Evolutionary conservation across 1,140 invertebrate species (phyloP), one percentile per base, ranked within the genome.

Genomic region (Anadara kagoshimensis): DNA sequence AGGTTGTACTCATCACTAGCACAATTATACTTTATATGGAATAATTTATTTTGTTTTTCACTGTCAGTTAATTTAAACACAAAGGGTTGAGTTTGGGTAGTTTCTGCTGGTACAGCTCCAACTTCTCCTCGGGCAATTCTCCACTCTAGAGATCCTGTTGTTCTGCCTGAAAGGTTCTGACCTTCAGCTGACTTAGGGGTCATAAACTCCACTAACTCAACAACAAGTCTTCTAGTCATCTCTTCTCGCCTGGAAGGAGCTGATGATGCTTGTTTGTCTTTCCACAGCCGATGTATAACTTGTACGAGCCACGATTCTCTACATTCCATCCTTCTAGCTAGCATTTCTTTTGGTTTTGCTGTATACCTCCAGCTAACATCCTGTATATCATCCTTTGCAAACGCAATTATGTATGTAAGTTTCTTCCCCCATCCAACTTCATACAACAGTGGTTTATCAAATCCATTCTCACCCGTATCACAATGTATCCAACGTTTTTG

Each of bases 301-400:
- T 81, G 69, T 1, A 90, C 79, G 11, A 94, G 84, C 84, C 93
- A 93, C 0, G 82, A 76, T 90, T 97, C 95, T 0, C 89, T 76
- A 80, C 93, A 94, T 41, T 89, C 78, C 24, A 78, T 91, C 85
- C 93, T 89, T 68, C 93, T 87, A 43, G 57, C 36, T 22, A 83
- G 59, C 3, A 89, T 56, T 57, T 86, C 86, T 10, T 93, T 59
- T 72, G 90, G 94, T 69, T 97, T 89, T 43, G 89, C 90, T 0
- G 94, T 93, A 86, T 99, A 99, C 66, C 97, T 90, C 97, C 97
- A 99, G 0, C 97, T 98, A 2, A 99, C 97, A 90, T 99, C 98
- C 84, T 96, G 95, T 41, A 98, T 90, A 85, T 99, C 97, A 85
- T 98, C 95, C 49, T 91, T 91, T 0, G 96, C 96, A 85, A 94